These are phyloP conservation scores for Bubo scandiacus DNA, from an alignment of 2,113 vertebrate genomes.

Conservation along the genomic window DNA sequence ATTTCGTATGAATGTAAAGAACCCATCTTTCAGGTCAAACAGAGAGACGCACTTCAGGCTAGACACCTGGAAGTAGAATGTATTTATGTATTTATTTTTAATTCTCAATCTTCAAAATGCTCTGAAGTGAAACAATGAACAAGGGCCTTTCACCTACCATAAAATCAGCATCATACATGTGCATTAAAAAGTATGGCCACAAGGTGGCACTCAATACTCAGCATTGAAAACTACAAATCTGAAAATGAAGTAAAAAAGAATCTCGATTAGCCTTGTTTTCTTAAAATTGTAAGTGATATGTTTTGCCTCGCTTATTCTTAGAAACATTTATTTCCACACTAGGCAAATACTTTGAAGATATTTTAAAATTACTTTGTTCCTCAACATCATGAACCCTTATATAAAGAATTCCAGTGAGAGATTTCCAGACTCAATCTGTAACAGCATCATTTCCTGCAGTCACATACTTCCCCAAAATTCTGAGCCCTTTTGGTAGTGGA, in stretches of 20 bases:
- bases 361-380: neutral
- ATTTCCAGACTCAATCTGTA: neutral
- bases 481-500: neutral
- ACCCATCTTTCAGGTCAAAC: neutral
- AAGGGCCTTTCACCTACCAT: neutral
- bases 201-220: slow-evolving; percentile 68
- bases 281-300: neutral
- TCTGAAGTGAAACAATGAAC: neutral
- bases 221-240: neutral
- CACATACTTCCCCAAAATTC: neutral
- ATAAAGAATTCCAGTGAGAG: neutral
- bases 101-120: neutral
- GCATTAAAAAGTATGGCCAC: slow-evolving; percentile 39
- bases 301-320: neutral
- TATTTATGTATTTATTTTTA: neutral
- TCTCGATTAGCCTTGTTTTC: neutral
- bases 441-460: neutral
- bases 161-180: neutral
- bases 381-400: neutral
- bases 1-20: neutral
- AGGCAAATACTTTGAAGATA: neutral
- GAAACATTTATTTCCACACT: neutral
- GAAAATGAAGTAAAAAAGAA: neutral
- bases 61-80: neutral
- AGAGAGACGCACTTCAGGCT: neutral